Evolutionary conservation across 2,888 invertebrate species (phyloP).

Genomic region (Eucriotettix oculatus): DNA sequence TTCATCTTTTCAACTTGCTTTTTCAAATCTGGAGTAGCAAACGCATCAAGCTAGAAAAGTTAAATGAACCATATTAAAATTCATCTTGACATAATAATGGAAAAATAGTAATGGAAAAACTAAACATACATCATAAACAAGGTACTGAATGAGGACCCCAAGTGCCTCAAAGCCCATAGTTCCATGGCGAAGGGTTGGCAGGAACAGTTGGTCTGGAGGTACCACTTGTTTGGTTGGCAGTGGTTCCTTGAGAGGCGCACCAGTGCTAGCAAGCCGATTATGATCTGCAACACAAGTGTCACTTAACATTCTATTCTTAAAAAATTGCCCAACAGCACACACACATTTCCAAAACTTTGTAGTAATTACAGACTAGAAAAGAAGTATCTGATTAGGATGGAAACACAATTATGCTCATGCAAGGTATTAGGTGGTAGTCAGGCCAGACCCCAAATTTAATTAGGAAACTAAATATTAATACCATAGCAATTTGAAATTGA

Average conservation of each 20-base stretch:
- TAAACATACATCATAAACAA: slow-evolving; percentile 24
- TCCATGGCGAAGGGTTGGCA: slow-evolving; percentile 17
- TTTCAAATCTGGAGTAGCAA: slow-evolving; percentile 35
- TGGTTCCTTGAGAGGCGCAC: slow-evolving; percentile 13
- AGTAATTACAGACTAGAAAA: too few species aligned
- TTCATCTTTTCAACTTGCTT: slow-evolving; percentile 32
- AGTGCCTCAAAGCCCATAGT: slow-evolving; percentile 27
- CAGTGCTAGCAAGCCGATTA: slow-evolving; percentile 1
- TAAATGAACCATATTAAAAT: slow-evolving; percentile 1
- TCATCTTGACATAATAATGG: neutral
- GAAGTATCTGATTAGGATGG: too few species aligned
- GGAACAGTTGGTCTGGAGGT: slow-evolving; percentile 12
- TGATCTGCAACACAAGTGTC: slow-evolving; percentile 2
- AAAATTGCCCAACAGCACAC: too few species aligned
- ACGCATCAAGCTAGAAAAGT: slow-evolving; percentile 38
- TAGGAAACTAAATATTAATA: too few species aligned
- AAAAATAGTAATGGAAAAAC: neutral
- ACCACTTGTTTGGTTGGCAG: slow-evolving; percentile 26
- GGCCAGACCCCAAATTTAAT: too few species aligned
- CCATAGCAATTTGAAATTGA: too few species aligned
- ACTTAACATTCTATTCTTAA: neutral
- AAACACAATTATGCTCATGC: too few species aligned
- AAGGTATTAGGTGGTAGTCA: too few species aligned
- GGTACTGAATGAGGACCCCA: slow-evolving; percentile 25
- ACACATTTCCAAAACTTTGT: too few species aligned